Evolutionary conservation across 2,888 invertebrate species (phyloP).

Genomic region (Callyntrura sp.): DNA sequence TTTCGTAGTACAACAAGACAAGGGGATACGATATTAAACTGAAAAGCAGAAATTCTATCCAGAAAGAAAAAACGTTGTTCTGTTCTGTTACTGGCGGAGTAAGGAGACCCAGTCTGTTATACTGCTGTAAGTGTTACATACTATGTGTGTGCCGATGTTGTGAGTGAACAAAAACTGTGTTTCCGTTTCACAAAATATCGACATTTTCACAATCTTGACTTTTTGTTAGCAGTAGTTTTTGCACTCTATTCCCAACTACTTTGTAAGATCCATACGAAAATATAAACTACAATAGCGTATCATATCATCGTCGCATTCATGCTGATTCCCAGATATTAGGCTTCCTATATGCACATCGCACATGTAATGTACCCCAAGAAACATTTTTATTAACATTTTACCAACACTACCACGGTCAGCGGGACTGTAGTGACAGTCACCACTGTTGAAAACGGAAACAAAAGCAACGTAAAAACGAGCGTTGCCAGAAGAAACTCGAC

Average conservation of each 20-base stretch:
- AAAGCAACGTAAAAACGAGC: neutral
- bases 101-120: neutral
- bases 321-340: neutral
- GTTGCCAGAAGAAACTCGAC: neutral
- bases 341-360: neutral
- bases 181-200: conserved; percentile 39
- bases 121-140: neutral
- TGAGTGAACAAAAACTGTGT: conserved; percentile 39
- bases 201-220: conserved; percentile 33
- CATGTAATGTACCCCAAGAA: neutral
- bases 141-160: neutral
- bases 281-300: neutral
- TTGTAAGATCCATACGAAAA: neutral
- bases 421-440: neutral
- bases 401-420: neutral
- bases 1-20: neutral
- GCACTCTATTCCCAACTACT: neutral
- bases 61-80: neutral
- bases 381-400: neutral
- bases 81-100: no score
- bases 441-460: neutral
- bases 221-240: neutral
- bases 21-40: neutral
- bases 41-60: neutral
- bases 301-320: no score